A percentile compares a stretch with the other conserved stretches of the same genome.
These are phyloP conservation scores for Puma concolor DNA, from an alignment of 2,113 vertebrate species.

Conservation along the genomic window DNA sequence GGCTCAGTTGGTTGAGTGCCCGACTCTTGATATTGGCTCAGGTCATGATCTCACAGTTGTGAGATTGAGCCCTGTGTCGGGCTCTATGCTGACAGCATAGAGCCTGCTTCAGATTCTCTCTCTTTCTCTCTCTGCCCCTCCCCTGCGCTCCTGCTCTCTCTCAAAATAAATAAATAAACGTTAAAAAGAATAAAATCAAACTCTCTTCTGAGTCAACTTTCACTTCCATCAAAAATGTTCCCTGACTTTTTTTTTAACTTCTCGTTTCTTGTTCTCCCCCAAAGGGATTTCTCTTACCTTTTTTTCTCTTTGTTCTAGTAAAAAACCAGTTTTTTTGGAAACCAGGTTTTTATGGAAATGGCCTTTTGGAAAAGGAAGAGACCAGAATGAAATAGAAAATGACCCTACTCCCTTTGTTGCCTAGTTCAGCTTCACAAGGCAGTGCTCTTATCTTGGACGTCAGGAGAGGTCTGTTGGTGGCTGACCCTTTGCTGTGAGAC, in stretches of 20 bases:
- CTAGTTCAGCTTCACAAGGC: not conserved
- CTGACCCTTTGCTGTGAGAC: not conserved
- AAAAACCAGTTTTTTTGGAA: too few species aligned
- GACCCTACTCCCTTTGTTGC: not conserved
- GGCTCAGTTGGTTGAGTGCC: too few species aligned
- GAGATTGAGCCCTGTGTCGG: too few species aligned
- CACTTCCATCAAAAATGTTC: not conserved
- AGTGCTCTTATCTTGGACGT: not conserved
- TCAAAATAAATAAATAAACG: too few species aligned
- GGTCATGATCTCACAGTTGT: too few species aligned
- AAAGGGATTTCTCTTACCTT: not conserved
- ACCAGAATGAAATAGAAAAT: not conserved
- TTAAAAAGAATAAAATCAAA: not conserved
- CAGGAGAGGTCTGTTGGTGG: not conserved
- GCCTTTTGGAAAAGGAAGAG: not conserved
- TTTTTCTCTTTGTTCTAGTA: not conserved
- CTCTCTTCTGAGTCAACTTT: not conserved
- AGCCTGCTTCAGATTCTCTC: too few species aligned
- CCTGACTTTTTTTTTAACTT: conserved; percentile 13
- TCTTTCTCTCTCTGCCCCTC: too few species aligned
- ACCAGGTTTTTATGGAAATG: not conserved
- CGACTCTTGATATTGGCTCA: too few species aligned
- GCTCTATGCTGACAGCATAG: too few species aligned
- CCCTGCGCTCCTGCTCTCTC: too few species aligned
- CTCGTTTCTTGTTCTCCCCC: not conserved